Conservation (phyloP, 2,797 vertebrate genomes). For the Muscicapa comitata region DNA sequence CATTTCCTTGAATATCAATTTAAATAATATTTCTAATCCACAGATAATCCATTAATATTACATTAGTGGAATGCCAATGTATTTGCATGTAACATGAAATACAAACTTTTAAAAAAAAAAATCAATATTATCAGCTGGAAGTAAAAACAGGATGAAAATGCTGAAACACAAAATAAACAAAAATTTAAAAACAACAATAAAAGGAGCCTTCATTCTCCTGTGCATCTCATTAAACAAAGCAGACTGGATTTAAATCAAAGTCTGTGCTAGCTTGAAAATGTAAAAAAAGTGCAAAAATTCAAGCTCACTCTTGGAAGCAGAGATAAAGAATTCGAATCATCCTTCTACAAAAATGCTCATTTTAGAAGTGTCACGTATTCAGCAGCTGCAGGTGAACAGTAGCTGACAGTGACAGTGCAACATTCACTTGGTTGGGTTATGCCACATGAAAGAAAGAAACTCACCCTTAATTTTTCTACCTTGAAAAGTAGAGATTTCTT, state of each 20-base stretch:
- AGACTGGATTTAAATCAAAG: not conserved
- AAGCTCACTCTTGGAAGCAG: not conserved
- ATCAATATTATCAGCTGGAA: slow-evolving; percentile 55
- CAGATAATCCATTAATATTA: slow-evolving; percentile 9
- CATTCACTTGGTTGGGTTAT: not conserved
- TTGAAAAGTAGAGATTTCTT: not conserved
- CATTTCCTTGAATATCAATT: not conserved
- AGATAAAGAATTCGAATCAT: not conserved
- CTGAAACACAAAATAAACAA: slow-evolving; percentile 40
- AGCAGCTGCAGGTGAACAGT: not conserved
- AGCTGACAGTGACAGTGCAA: not conserved
- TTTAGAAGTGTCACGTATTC: not conserved
- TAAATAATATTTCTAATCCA: slow-evolving; percentile 25
- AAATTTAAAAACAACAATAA: not conserved
- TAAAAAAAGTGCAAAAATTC: not conserved
- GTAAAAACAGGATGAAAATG: slow-evolving; percentile 42
- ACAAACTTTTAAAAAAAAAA: not conserved
- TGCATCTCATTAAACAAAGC: not conserved
- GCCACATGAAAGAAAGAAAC: not conserved
- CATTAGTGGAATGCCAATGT: not conserved
- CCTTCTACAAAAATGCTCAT: not conserved
- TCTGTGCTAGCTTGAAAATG: not conserved
- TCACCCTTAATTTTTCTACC: not conserved
- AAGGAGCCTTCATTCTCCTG: not conserved
- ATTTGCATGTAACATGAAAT: slow-evolving; percentile 27